A percentile compares a stretch with the other conserved stretches of the same genome.
These are phyloP conservation scores for Salvelinus namaycush DNA, from an alignment of 2,113 vertebrate genomes.

Conservation along the genomic window DNA sequence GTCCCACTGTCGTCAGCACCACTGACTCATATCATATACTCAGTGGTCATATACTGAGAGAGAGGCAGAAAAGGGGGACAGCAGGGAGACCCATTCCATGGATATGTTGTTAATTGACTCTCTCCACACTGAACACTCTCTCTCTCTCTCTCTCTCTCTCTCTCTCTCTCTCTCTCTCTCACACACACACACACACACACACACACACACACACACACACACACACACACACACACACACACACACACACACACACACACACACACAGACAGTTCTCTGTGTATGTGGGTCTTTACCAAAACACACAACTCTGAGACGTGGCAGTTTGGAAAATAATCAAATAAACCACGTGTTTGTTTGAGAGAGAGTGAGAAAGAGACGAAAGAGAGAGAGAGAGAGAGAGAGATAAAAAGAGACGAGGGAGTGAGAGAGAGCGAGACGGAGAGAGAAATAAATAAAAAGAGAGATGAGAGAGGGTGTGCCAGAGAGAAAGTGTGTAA, in stretches of 20 bases:
- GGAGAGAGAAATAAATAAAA: no score
- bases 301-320: conserved; percentile 50
- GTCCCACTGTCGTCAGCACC: neutral
- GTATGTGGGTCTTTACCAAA: conserved; percentile 19
- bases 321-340: conserved; percentile 59
- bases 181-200: conserved; percentile 51
- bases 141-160: conserved; percentile 4
- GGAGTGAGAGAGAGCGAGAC: neutral
- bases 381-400: conserved; percentile 12
- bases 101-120: conserved; percentile 24
- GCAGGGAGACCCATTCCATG: neutral
- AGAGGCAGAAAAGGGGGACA: neutral
- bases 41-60: neutral
- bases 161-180: neutral
- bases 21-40: neutral
- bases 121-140: conserved; percentile 34
- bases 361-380: neutral
- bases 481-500: neutral
- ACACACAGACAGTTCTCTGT: conserved; percentile 49
- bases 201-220: no score
- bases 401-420: neutral
- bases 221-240: neutral
- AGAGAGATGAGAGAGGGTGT: no score
- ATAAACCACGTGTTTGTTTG: neutral
- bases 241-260: conserved; percentile 17